Evolutionary conservation across 2,113 vertebrate species (phyloP).

Genomic region (Cyphomyrus plagiostoma): DNA sequence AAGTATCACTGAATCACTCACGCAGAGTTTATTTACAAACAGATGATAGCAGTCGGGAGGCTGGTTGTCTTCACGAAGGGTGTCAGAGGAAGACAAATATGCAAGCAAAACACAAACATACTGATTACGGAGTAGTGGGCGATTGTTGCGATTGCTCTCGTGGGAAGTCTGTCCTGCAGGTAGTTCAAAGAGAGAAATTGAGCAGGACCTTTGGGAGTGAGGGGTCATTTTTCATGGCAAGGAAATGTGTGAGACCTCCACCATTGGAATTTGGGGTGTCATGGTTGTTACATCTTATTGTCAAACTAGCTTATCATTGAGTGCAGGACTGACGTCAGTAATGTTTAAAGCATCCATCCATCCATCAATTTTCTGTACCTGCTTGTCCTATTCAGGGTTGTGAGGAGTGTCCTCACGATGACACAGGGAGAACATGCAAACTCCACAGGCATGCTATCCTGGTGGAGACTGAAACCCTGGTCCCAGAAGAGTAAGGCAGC

Average conservation of each 20-base stretch:
- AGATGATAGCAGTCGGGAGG: neutral
- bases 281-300: neutral
- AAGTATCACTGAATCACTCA: neutral
- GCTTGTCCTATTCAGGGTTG: neutral
- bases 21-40: neutral
- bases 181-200: neutral
- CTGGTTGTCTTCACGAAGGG: neutral
- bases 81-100: neutral
- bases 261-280: neutral
- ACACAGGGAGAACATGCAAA: neutral
- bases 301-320: neutral
- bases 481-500: neutral
- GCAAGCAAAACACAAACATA: neutral
- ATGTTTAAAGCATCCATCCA: neutral
- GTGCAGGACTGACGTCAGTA: neutral
- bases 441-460: neutral
- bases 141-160: neutral
- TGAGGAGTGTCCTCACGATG: neutral
- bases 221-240: conserved; percentile 2
- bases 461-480: neutral
- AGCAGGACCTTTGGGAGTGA: neutral
- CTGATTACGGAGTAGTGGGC: neutral
- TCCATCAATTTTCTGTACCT: neutral
- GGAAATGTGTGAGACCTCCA: neutral
- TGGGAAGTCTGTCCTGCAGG: neutral